phyloP scores from a whole-genome alignment of 2,888 invertebrate species.

The Leptodirus hochenwartii region DNA sequence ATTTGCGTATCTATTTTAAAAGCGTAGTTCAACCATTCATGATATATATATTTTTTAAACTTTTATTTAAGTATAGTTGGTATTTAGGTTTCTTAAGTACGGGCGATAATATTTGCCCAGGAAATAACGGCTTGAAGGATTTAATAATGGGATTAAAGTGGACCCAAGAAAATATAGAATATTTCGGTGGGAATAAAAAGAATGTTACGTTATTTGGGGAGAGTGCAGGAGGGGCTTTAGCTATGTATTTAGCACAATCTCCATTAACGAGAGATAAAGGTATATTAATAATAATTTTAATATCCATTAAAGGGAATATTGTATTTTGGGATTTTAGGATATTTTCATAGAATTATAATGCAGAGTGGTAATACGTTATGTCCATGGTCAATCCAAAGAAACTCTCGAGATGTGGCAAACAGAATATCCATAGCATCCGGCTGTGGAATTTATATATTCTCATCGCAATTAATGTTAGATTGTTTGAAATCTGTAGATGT shows the following conservation, averaged over 20 bases:
- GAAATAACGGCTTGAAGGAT: conserved; percentile 18
- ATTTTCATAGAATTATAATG: conserved; percentile 16
- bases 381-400: conserved; percentile 16
- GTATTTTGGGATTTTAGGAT: no score
- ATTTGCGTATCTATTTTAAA: no score
- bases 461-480: conserved; percentile 13
- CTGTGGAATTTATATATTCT: conserved; percentile 14
- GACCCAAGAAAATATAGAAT: conserved; percentile 15
- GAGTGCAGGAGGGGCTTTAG: conserved; percentile 17
- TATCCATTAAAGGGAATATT: no score
- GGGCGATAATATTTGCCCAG: conserved; percentile 16
- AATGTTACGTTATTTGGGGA: conserved; percentile 17
- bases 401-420: conserved; percentile 14
- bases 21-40: no score
- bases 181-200: conserved; percentile 16
- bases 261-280: conserved; percentile 12
- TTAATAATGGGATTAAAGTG: conserved; percentile 17
- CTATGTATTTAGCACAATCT: conserved; percentile 16
- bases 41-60: no score
- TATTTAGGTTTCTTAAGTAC: conserved; percentile 16
- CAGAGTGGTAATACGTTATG: conserved; percentile 18
- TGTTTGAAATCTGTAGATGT: conserved; percentile 15
- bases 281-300: conserved; percentile 5
- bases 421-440: conserved; percentile 13
- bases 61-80: no score